Base-by-base conservation (phyloP, 92 coral and sea anemone genomes). In the Galaxea fascicularis region DNA sequence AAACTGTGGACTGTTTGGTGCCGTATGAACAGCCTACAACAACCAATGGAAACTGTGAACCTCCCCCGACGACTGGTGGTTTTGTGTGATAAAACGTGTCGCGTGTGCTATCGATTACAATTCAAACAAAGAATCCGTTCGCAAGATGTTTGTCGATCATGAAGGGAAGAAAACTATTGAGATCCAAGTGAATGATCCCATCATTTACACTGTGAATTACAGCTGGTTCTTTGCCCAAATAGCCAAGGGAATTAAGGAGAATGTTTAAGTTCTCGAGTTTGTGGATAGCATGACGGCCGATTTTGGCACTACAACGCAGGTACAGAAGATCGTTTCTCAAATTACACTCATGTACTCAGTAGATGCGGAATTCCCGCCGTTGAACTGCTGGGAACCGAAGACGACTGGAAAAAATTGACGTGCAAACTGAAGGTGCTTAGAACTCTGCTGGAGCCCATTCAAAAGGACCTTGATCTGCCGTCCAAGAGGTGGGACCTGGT, bases 51-150 rank as follows among this genome's bases (percentile, higher is more conserved):
- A 84, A 29, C 78, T 93, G n/a, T 28, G 95, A 84, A 92, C 85
- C 39, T 90, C 95, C 22, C 95, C 95, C 0, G 95, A 92, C 15
- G 92, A 93, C 75, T 93, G 95, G 95, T 93, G 95, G 95, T 92
- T 76, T 80, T 82, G 95, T 78, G 93, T 92, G n/a, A 86, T 78
- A 0, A 87, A 76, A 52, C 74, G 85, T 82, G 91, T 92, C 25
- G 89, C 95, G 29, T 53, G 69, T 18, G 93, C 89, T 15, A 82
- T 92, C 44, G 93, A 92, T 73, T 35, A 59, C 25, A 76, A 92
- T 75, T 82, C 91, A 1, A 68, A 86, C 62, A 83, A 89, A 44
- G 49, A 17, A 16, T 72, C 74, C 13, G 91, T 92, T 10, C 91
- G 93, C 39, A 69, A 86, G 22, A 28, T 89, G 87, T 92, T 86